These are phyloP conservation scores for Anguilla marmorata DNA, from an alignment of 2,797 vertebrate species.

Conservation along the genomic window DNA sequence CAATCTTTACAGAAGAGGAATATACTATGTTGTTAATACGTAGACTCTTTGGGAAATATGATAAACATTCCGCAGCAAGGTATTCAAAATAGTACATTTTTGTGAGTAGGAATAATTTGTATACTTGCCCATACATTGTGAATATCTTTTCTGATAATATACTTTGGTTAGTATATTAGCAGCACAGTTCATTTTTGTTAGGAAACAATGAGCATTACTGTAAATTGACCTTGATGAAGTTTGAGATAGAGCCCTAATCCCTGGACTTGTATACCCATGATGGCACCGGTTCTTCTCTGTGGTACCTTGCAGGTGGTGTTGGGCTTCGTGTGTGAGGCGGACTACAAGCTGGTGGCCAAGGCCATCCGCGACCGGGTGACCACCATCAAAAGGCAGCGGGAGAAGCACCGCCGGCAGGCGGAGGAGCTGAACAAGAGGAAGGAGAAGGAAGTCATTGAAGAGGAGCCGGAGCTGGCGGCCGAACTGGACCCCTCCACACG, in stretches of 20 bases:
- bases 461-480: slow-evolving; percentile 65
- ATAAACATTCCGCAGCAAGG: no score
- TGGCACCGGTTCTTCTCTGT: slow-evolving; percentile 45
- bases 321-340: slow-evolving; percentile 88
- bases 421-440: slow-evolving; percentile 67
- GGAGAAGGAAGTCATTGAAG: slow-evolving; percentile 66
- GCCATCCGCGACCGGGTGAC: slow-evolving; percentile 88
- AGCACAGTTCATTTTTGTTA: neutral
- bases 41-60: no score
- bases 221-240: slow-evolving; percentile 23
- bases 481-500: slow-evolving; percentile 51
- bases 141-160: no score
- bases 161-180: neutral
- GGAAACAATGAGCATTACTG: slow-evolving; percentile 25
- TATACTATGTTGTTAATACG: no score
- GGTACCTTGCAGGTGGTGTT: slow-evolving; percentile 79
- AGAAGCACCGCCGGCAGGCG: slow-evolving; percentile 78
- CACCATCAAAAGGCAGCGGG: slow-evolving; percentile 87
- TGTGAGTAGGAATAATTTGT: no score
- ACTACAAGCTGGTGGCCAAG: slow-evolving; percentile 94
- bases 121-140: no score
- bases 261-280: neutral
- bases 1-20: no score
- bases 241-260: slow-evolving; percentile 56
- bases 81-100: no score